A percentile compares a stretch with the other conserved stretches of the same genome.
These are phyloP conservation scores for Toxostoma redivivum DNA, from an alignment of 2,113 vertebrate genomes.

Conservation along the genomic window DNA sequence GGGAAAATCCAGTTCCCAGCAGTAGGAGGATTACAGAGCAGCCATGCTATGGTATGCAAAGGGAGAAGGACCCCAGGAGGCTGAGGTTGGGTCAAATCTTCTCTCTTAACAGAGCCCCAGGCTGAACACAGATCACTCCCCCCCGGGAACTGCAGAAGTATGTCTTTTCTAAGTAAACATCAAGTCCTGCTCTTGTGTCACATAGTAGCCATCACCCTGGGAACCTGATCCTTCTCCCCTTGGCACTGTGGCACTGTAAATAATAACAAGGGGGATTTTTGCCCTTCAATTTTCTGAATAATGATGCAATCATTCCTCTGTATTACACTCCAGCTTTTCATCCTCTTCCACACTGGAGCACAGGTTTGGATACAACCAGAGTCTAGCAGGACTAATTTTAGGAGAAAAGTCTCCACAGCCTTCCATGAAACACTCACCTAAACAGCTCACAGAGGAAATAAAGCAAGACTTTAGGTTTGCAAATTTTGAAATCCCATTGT, in stretches of 20 bases:
- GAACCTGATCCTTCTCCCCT: neutral
- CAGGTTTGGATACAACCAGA: neutral
- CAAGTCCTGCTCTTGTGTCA: neutral
- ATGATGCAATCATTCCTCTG: neutral
- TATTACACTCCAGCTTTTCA: neutral
- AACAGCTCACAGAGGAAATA: neutral
- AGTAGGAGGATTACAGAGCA: neutral
- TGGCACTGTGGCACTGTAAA: neutral
- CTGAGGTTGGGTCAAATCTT: neutral
- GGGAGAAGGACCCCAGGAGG: neutral
- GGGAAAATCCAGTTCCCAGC: neutral
- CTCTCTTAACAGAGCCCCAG: neutral
- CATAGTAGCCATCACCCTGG: neutral
- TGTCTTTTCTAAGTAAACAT: neutral
- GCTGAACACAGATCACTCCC: neutral
- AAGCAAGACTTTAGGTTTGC: neutral
- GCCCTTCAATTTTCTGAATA: neutral
- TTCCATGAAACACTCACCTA: neutral
- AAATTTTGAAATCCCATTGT: neutral
- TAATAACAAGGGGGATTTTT: neutral
- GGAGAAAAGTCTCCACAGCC: neutral
- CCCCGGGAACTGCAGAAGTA: accelerated
- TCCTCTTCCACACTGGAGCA: neutral
- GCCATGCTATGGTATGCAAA: neutral
- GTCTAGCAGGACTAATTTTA: neutral